Evolutionary conservation across 2,888 invertebrate species (phyloP).

Genomic region (Labia minor): DNA sequence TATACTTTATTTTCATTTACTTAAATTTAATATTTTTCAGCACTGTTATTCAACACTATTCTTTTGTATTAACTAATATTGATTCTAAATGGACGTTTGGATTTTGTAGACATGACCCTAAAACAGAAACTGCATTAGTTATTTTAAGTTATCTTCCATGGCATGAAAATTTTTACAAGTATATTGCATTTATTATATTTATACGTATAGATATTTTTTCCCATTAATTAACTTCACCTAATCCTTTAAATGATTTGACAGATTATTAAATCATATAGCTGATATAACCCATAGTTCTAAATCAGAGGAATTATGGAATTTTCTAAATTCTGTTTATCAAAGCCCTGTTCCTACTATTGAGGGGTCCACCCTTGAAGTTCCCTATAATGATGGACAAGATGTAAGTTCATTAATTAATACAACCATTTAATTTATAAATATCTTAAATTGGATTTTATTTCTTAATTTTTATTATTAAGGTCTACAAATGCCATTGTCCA

Average conservation of each 20-base stretch:
- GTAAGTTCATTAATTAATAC: constrained; percentile 38
- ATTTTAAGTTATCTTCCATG: constrained; percentile 85
- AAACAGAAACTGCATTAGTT: constrained; percentile 73
- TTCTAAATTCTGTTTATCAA: constrained; percentile 57
- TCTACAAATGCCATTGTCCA: constrained; percentile 67
- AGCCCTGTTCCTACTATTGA: constrained; percentile 54
- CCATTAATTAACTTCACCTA: too few relatives aligned
- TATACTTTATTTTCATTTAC: too few relatives aligned
- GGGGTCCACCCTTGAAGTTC: constrained; percentile 51
- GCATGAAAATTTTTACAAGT: constrained; percentile 94
- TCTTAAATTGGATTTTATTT: too few relatives aligned
- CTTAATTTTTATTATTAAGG: constrained; percentile 49
- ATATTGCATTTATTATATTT: constrained; percentile 35
- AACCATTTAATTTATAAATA: neutral
- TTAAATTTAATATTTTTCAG: constrained; percentile 48
- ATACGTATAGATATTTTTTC: too few relatives aligned
- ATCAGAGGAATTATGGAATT: constrained; percentile 45
- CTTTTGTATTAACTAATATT: constrained; percentile 89
- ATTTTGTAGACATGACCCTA: constrained; percentile 90
- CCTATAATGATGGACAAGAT: constrained; percentile 47
- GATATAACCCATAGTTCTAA: constrained; percentile 55
- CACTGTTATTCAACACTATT: constrained; percentile 81
- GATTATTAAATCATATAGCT: constrained; percentile 71
- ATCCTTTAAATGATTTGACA: constrained; percentile 34
- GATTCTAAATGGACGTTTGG: constrained; percentile 97